Evolutionary conservation across 2,888 invertebrate species (phyloP).

Genomic region (Bembecia ichneumoniformis): DNA sequence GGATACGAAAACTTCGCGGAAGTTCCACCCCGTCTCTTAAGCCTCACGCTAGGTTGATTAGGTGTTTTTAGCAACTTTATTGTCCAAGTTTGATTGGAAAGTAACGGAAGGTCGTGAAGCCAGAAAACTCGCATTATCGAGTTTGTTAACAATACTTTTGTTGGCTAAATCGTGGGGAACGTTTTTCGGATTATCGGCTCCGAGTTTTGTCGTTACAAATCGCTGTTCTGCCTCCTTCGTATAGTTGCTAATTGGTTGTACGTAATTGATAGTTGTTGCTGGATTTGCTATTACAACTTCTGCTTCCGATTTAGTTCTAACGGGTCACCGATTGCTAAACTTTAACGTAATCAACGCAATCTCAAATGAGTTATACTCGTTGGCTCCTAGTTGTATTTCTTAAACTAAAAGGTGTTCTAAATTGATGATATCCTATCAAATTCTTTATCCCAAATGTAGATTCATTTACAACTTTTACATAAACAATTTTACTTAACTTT

Average conservation of each 20-base stretch:
- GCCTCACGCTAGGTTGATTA: conserved; percentile 31
- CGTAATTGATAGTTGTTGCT: neutral
- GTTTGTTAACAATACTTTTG: conserved; percentile 24
- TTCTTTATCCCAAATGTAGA: no score
- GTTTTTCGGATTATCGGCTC: conserved; percentile 9
- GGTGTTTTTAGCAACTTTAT: conserved; percentile 45
- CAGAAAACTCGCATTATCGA: conserved; percentile 32
- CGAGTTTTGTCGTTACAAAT: conserved; percentile 6
- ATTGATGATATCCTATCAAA: no score
- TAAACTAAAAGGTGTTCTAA: no score
- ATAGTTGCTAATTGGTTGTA: conserved; percentile 6
- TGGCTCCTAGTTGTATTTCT: no score
- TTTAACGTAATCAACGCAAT: no score
- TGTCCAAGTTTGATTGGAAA: conserved; percentile 53
- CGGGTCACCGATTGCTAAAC: neutral
- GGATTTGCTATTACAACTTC: conserved; percentile 9
- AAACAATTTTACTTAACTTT: no score
- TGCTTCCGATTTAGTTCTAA: neutral
- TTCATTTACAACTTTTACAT: no score
- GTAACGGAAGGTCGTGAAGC: conserved; percentile 33
- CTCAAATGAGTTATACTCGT: no score
- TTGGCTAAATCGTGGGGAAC: conserved; percentile 18
- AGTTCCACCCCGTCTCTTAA: conserved; percentile 22
- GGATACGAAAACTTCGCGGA: conserved; percentile 29
- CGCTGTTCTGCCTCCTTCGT: conserved; percentile 2